Evolutionary conservation across 1,140 invertebrate genomes (phyloP), one percentile per base, ranked within the genome.

Genomic region (Anoplophora glabripennis): DNA sequence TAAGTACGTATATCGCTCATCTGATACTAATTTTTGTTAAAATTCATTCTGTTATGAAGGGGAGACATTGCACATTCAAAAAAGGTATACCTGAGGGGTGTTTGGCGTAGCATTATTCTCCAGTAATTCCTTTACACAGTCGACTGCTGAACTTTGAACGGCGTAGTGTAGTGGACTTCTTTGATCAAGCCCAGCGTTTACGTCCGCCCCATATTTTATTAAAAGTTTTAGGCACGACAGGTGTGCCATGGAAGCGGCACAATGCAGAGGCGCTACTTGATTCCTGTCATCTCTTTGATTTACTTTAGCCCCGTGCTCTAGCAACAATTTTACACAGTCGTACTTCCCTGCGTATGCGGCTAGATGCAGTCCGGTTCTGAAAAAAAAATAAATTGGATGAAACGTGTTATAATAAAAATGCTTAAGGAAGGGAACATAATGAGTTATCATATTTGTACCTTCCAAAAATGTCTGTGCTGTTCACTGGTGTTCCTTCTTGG

Each of bases 1-100:
- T n/a, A n/a, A n/a, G n/a, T n/a, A n/a, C n/a, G n/a, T n/a, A n/a
- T n/a, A n/a, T n/a, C n/a, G n/a, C n/a, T n/a, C n/a, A n/a, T n/a
- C n/a, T n/a, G n/a, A n/a, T n/a, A n/a, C n/a, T n/a, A n/a, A n/a
- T n/a, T n/a, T n/a, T n/a, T n/a, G n/a, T n/a, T n/a, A n/a, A n/a
- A n/a, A n/a, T n/a, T n/a, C n/a, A n/a, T n/a, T n/a, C n/a, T n/a
- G n/a, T n/a, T n/a, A n/a, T n/a, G n/a, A n/a, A n/a, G n/a, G n/a
- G n/a, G n/a, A n/a, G n/a, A n/a, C n/a, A n/a, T n/a, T n/a, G n/a
- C n/a, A n/a, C n/a, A n/a, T n/a, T n/a, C n/a, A n/a, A n/a, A n/a
- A n/a, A n/a, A n/a, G n/a, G n/a, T n/a, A n/a, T 73, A 86, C 88
- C 79, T 89, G 88, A n/a, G 85, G 84, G 53, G 87, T 89, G 64